Base-by-base conservation (phyloP, 2,113 vertebrate species). In the Bucco capensis region DNA sequence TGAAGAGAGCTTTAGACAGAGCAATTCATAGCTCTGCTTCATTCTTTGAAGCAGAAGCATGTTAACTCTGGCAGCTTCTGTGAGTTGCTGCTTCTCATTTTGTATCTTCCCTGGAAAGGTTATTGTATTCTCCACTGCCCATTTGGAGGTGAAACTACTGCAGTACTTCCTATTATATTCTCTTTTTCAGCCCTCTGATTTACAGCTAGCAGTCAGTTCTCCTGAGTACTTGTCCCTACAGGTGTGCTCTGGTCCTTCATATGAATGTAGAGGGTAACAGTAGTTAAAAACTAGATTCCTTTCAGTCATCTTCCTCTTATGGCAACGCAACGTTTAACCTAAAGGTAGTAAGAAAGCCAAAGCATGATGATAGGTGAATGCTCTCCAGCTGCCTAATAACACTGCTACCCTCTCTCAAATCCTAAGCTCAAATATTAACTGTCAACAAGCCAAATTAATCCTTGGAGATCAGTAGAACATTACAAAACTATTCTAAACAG, bases 151-250 rank as follows among this genome's bases (percentile, higher is more conserved):
- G 60, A 70, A 92, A 84, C 57, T 40, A 86, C 60, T 8, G 19
- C 74, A 74, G 25, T 69, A 11, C 50, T 70, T 51, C 44, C 27
- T 42, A 70, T 37, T 28, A 57, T 15, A 51, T 25, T n/a, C 17
- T 9, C 15, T 42, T 82, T 73, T 49, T 38, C 71, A 93, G 66
- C 24, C 28, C 61, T 86, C 16, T 7, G 6, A 17, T 51, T 82
- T 86, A 75, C 37, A 92, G 66, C 8, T 82, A 82, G 71, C 50
- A 72, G 42, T 57, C 80, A 70, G 77, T 9, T 88, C 53, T 81
- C 60, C 27, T 5, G 8, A 65, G 46, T 5, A 0, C 17, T 66
- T 0, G 1, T 35, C 50, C 46, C n/a, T 79, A 14, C 1, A 5
- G 46, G 78, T 21, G 50, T 22, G 19, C 28, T 86, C 56, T 47